Evolutionary conservation across 2,888 invertebrate genomes (phyloP), one percentile per base, ranked within the genome.

Genomic region (Ophion slaviceki): DNA sequence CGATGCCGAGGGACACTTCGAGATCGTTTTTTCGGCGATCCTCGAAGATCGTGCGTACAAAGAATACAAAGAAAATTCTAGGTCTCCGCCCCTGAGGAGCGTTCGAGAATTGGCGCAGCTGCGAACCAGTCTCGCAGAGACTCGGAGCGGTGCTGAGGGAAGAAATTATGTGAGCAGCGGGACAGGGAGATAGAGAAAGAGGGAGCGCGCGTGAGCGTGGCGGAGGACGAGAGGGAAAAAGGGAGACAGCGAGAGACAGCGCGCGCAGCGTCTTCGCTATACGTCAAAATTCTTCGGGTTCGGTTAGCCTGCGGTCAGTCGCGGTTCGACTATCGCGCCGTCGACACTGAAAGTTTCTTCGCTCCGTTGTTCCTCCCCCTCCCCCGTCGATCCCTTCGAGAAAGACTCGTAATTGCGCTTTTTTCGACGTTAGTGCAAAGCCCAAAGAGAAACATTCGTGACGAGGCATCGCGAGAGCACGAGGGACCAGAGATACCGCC

Each of bases 261-360:
- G 71, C 70, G 77, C 77, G 64, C 79, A 47, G 72, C 61, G 68
- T 45, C 59, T 61, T 75, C 53, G 61, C 76, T 70, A 61, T 76
- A 68, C 62, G 45, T 68, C 81, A 70, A 81, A 81, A 75, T 81
- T 68, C 77, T 77, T 71, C 59, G 66, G 66, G 64, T 76, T 61
- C 72, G 77, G 57, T 78, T 57, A 40, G 64, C 77, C 80, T 75
- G 72, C 84, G 85, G 87, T 83, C 88, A 91, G 91, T 91, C 86
- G 89, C 85, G 89, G 88, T 87, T 83, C 87, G 87, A 85, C 88
- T 88, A 88, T 68, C 88, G 90, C 85, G 88, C 81, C 78, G 85
- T 86, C 62, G 79, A 86, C 86, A 85, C 78, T 72, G 2, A 59
- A 70, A 64, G 24, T 53, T 11, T 81, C 45, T 68, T 70, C 79